phyloP scores from a whole-genome alignment of 2,113 vertebrate species.

The Acanthochromis polyacanthus region DNA sequence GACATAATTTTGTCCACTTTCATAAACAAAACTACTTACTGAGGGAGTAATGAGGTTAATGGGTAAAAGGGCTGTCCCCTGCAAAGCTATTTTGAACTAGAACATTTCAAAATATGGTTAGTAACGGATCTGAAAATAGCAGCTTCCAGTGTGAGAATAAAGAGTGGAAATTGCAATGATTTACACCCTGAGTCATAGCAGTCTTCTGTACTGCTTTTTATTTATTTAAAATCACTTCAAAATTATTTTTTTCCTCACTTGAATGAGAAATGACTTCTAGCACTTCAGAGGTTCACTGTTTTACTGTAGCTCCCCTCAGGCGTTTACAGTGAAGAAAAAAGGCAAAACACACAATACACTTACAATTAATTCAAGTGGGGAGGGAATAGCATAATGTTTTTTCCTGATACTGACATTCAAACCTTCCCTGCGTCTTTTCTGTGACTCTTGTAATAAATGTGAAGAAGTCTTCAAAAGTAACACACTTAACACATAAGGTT shows the following conservation, averaged over 20 bases:
- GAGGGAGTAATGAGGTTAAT: not conserved
- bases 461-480: conserved; percentile 28
- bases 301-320: not conserved
- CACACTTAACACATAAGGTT: not conserved
- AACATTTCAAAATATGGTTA: no score
- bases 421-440: not conserved
- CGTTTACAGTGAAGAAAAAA: not conserved
- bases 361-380: not conserved
- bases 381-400: not conserved
- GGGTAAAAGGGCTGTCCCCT: not conserved
- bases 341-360: not conserved
- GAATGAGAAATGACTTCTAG: conserved; percentile 11
- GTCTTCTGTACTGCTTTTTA: not conserved
- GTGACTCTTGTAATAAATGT: conserved; percentile 12
- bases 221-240: not conserved
- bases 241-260: conserved; percentile 10
- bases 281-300: not conserved
- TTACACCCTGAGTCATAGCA: not conserved
- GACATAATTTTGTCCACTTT: conserved; percentile 5
- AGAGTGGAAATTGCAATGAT: not conserved
- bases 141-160: not conserved
- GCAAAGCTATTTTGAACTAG: not conserved
- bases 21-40: not conserved
- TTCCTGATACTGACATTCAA: conserved; percentile 11
- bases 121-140: conserved; percentile 14